Conservation (phyloP, 1,140 invertebrate genomes). For the Glossosoma conforme region DNA sequence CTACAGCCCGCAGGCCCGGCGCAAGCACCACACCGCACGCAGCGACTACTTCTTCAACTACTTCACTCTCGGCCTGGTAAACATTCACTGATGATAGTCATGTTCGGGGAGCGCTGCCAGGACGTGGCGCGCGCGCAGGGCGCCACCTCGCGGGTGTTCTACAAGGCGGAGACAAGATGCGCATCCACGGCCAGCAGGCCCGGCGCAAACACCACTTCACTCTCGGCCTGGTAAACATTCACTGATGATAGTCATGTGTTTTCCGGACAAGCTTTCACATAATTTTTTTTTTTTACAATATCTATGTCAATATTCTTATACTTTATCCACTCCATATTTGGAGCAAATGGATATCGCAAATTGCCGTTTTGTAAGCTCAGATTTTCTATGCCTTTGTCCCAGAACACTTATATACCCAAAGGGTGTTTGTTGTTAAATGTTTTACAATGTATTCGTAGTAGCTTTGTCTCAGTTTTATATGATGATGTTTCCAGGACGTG, state of each 20-base stretch:
- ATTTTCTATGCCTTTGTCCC: too few species aligned
- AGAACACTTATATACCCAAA: too few species aligned
- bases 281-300: too few species aligned
- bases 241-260: too few species aligned
- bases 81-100: constrained; percentile 55
- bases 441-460: too few species aligned
- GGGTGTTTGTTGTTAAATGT: too few species aligned
- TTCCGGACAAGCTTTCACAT: too few species aligned
- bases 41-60: constrained; percentile 97
- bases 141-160: constrained; percentile 77
- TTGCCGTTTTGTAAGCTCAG: too few species aligned
- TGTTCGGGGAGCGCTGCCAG: constrained; percentile 79
- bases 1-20: constrained; percentile 79
- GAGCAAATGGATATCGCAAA: too few species aligned
- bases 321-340: background rate
- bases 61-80: constrained; percentile 88
- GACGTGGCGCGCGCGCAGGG: constrained; percentile 74
- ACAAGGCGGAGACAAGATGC: constrained; percentile 98
- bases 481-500: constrained; percentile 77
- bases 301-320: too few species aligned
- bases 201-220: constrained; percentile 77
- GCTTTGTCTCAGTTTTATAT: too few species aligned
- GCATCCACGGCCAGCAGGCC: constrained; percentile 87
- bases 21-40: constrained; percentile 66
- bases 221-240: constrained; percentile 74